phyloP scores from a whole-genome alignment of 2,113 vertebrate genomes.

The Ptychochromis oligacanthus region DNA sequence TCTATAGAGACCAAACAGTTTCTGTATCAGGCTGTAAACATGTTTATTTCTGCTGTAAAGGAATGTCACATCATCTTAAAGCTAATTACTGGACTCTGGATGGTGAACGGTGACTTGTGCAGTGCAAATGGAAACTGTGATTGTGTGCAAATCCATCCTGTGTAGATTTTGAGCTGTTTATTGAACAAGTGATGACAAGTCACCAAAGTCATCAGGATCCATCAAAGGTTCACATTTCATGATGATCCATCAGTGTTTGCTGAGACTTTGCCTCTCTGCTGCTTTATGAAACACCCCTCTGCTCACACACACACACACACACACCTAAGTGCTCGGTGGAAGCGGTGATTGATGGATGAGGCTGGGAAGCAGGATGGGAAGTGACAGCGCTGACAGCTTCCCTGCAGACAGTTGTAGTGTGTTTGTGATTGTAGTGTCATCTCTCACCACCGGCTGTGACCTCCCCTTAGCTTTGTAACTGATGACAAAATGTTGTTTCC shows the following conservation, averaged over 20 bases:
- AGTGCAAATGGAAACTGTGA: too few species aligned
- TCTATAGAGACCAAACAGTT: too few species aligned
- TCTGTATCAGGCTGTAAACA: too few species aligned
- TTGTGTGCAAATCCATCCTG: neutral
- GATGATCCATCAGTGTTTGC: neutral
- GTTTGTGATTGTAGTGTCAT: constrained; percentile 1
- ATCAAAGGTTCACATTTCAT: rapidly evolving
- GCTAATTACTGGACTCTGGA: too few species aligned
- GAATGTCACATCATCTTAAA: too few species aligned
- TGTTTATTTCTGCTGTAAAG: too few species aligned
- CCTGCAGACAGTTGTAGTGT: neutral
- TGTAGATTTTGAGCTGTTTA: neutral
- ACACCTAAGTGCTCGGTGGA: neutral
- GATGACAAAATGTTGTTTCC: constrained; percentile 17
- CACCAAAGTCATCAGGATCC: too few species aligned
- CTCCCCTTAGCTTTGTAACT: constrained; percentile 20
- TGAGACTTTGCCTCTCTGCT: neutral
- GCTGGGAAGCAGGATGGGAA: neutral
- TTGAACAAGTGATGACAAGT: too few species aligned
- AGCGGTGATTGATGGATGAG: neutral
- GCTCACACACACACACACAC: neutral
- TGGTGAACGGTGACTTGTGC: too few species aligned
- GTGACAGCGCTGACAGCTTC: neutral
- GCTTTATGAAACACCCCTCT: neutral
- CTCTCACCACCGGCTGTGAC: neutral